Evolutionary conservation across 92 coral and sea anemone species (phyloP).

Genomic region (Zoanthus gigantus): DNA sequence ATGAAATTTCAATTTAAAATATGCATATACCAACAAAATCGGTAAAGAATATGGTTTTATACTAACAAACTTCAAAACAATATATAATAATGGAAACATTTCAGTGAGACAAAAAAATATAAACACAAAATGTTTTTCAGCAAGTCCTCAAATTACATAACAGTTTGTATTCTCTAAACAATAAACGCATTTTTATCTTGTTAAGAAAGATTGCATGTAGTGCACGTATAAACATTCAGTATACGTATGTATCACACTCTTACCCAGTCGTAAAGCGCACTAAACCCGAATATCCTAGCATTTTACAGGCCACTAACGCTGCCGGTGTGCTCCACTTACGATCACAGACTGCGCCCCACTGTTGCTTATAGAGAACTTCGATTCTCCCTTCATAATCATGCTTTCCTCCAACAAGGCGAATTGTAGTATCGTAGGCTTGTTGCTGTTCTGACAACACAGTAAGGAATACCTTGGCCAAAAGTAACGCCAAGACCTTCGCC

Average conservation of each 20-base stretch:
- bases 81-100: background rate
- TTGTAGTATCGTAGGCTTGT: background rate
- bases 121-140: background rate
- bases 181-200: background rate
- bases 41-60: background rate
- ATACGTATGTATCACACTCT: constrained; percentile 4
- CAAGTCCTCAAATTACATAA: background rate
- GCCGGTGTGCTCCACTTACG: constrained; percentile 79
- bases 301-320: constrained; percentile 84
- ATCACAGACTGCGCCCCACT: constrained; percentile 92
- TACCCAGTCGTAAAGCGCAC: constrained; percentile 62
- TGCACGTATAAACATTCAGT: background rate
- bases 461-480: background rate
- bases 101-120: background rate
- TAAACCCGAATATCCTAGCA: constrained; percentile 70
- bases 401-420: constrained; percentile 85
- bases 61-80: background rate
- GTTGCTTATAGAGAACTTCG: constrained; percentile 74
- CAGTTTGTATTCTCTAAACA: background rate
- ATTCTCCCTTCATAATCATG: constrained; percentile 85
- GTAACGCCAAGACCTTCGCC: background rate
- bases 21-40: too few relatives aligned
- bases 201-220: background rate
- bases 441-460: background rate
- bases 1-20: too few relatives aligned